phyloP scores from a whole-genome alignment of 2,113 vertebrate species.

The Bambusicola thoracicus region DNA sequence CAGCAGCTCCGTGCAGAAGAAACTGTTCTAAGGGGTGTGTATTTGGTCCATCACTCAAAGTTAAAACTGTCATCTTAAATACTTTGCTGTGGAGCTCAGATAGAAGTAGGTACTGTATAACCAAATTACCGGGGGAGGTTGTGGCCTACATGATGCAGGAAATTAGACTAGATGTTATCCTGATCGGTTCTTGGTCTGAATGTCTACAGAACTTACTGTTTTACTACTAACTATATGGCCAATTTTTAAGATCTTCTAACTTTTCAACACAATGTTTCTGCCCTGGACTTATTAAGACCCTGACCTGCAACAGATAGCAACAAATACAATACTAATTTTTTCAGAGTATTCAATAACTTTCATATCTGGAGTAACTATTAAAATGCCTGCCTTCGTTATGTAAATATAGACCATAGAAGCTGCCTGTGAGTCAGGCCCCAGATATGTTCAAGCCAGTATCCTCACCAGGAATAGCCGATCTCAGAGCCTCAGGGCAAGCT shows the following conservation, averaged over 20 bases:
- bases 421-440: neutral
- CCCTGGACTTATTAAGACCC: neutral
- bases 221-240: neutral
- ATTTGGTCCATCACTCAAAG: neutral
- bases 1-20: neutral
- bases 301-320: neutral
- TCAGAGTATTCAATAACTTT: neutral
- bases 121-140: neutral
- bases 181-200: neutral
- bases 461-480: neutral
- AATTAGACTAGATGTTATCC: neutral
- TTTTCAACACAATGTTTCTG: neutral
- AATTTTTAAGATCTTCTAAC: neutral
- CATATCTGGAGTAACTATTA: neutral
- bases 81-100: constrained; percentile 19
- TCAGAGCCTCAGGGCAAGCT: neutral
- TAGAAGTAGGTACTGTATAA: neutral
- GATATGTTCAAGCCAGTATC: neutral
- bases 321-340: neutral
- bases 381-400: neutral
- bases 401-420: neutral
- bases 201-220: neutral
- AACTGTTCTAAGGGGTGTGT: neutral
- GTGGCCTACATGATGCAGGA: neutral
- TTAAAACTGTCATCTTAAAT: constrained; percentile 4